Base-by-base conservation (phyloP, 2,113 vertebrate species). In the Chionomys nivalis region DNA sequence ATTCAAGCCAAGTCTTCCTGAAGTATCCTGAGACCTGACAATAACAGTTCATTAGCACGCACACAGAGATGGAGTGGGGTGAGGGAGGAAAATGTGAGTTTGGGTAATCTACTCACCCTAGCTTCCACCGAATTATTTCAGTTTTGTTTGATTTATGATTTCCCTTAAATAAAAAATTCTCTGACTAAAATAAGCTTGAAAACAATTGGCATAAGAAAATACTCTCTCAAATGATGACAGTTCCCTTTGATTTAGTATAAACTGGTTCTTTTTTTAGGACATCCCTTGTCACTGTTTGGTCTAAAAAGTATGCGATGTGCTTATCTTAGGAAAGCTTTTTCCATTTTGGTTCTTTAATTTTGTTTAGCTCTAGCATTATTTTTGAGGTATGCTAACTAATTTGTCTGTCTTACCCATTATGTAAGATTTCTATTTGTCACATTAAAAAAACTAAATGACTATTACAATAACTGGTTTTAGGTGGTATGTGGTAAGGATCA, bases 201-300 rank as follows among this genome's bases (percentile, higher is more conserved):
- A 90, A 82, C 28, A 97, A 87, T 26, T 33, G 33, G 19, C 75
- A 87, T 89, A 61, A 95, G n/a, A 89, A 91, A 77, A 73, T 72
- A 47, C 68, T 92, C 90, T 72, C 12, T 92, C 61, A 55, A 90
- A 87, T 76, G 47, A 90, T 90, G 49, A 75, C 63, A 85, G 70
- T 90, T 94, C 33, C 58, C 61, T 94, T 92, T 90, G 68, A 92
- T 77, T 76, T 92, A 81, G 73, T 94, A 70, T 81, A 55, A 85
- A 77, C 16, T 68, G 5, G 11, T 72, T 91, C 31, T 39, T 9
- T 72, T 49, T 77, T 91, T 70, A 10, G 23, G 89, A 6, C 3
- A 79, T n/a, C 26, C 24, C 44, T 55, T 79, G 3, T 47, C 66
- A 92, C 7, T 76, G 8, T 90, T 89, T 78, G 39, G 65, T 65